Evolutionary conservation across 2,113 vertebrate genomes (phyloP), one percentile per base, ranked within the genome.

Genomic region (Lepus americanus): DNA sequence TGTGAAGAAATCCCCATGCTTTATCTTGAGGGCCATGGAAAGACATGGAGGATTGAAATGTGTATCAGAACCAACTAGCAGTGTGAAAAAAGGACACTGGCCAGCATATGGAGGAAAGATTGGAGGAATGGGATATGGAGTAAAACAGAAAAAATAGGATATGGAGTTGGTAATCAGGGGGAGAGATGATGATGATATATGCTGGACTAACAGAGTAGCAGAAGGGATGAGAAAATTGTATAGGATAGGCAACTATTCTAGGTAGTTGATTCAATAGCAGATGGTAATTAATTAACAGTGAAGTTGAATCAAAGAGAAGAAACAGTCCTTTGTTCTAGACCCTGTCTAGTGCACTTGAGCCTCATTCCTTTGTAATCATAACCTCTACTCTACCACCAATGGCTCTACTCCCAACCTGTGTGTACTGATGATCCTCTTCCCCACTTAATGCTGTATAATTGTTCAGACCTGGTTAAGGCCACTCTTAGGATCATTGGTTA

Each of bases 261-360:
- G 51, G 61, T 84, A 84, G 33, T 16, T 70, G 87, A 90, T 39
- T 79, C 77, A 80, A n/a, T 33, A 55, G 67, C 67, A 88, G 77
- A 27, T 55, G n/a, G 61, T 51, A 66, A 87, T 61, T 55, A 92
- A 80, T 19, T 74, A 8, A 84, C 51, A 20, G 79, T 5, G 59
- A 92, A 67, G 23, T 14, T 84, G 72, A 94, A 82, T 87, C 23
- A 74, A n/a, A 84, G 63, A 84, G 12, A 31, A n/a, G n/a, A n/a
- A n/a, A n/a, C n/a, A n/a, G n/a, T n/a, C n/a, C n/a, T n/a, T n/a
- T n/a, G n/a, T n/a, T n/a, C n/a, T n/a, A n/a, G n/a, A n/a, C n/a
- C n/a, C n/a, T n/a, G n/a, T n/a, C n/a, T n/a, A n/a, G n/a, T n/a
- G n/a, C n/a, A n/a, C n/a, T n/a, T n/a, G n/a, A n/a, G n/a, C n/a